Conservation (phyloP, 2,888 invertebrate species). For the Digitonthophagus gazella region DNA sequence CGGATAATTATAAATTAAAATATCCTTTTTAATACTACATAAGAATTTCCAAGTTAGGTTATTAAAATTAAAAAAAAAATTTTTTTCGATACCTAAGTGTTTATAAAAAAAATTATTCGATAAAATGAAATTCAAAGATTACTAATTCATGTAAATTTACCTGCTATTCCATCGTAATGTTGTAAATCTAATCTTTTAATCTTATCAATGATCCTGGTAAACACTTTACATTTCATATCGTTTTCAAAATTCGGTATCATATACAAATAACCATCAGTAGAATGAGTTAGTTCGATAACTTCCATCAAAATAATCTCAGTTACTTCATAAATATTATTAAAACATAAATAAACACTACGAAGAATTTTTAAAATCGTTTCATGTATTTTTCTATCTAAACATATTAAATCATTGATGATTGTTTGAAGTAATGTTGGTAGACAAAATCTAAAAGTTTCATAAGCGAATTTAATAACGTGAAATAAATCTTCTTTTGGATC, state of each 20-base stretch:
- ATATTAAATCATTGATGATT: constrained; percentile 3
- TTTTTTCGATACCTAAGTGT: too few species aligned
- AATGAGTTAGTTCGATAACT: not conserved
- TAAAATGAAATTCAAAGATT: too few species aligned
- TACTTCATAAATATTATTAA: not conserved
- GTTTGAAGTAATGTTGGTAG: not conserved
- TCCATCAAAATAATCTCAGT: not conserved
- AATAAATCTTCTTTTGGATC: not conserved
- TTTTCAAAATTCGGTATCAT: not conserved
- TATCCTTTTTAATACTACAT: too few species aligned
- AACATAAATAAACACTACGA: not conserved
- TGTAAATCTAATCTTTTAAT: not conserved
- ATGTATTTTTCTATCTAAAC: not conserved
- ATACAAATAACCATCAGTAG: constrained; percentile 3
- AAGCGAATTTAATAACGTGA: not conserved
- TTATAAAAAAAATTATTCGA: too few species aligned
- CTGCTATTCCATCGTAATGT: not conserved
- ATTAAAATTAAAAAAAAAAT: too few species aligned
- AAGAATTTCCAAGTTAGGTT: too few species aligned
- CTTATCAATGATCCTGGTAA: not conserved
- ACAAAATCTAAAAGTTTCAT: not conserved
- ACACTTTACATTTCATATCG: not conserved
- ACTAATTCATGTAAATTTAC: not conserved
- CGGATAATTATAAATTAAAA: too few species aligned
- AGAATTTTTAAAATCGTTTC: not conserved